Evolutionary conservation across 2,113 vertebrate species (phyloP), one percentile per base, ranked within the genome.

Genomic region (Dolichotis patagonum): DNA sequence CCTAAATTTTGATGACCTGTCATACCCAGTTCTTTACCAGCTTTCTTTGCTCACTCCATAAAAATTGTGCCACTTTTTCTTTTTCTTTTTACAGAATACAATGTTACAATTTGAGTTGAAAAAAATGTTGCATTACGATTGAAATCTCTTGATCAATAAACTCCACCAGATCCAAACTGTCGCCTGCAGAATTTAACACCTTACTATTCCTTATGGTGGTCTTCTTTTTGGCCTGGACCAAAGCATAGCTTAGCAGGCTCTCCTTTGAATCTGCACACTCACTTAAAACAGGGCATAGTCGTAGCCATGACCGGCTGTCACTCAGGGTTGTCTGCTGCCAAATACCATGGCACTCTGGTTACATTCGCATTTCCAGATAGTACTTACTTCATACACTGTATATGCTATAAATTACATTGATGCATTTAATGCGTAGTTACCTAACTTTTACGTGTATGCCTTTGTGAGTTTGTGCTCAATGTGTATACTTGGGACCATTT

Each of bases 271-370:
- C 43, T 85, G 65, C 38, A 2, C 14, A 1, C 43, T n/a, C 14
- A 41, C 62, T 32, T 60, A 7, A 24, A 62, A 35, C 17, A 5
- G 46, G 28, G 30, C 30, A 20, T 24, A 6, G 73, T 46, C 20
- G 14, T 12, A 35, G 24, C n/a, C 3, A 3, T 1, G 32, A 3
- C 30, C 1, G 0, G 28, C 49, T 26, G 0, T 67, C 6, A 0
- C 17, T 49, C 43, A 85, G 56, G 3, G 7, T 22, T 4, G 5
- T 20, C 63, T 43, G 28, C 52, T 84, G 60, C 73, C 10, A 12
- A 13, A 9, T 0, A 1, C 54, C 17, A 0, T 16, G 7, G 54
- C 6, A 24, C 20, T 92, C 3, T 13, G 35, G 46, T 41, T 52
- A 5, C 26, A 1, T 60, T 28, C 20, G 1, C 67, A 14, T 81